These are phyloP conservation scores for Buathra laborator DNA, from an alignment of 2,888 invertebrate species.

Conservation along the genomic window DNA sequence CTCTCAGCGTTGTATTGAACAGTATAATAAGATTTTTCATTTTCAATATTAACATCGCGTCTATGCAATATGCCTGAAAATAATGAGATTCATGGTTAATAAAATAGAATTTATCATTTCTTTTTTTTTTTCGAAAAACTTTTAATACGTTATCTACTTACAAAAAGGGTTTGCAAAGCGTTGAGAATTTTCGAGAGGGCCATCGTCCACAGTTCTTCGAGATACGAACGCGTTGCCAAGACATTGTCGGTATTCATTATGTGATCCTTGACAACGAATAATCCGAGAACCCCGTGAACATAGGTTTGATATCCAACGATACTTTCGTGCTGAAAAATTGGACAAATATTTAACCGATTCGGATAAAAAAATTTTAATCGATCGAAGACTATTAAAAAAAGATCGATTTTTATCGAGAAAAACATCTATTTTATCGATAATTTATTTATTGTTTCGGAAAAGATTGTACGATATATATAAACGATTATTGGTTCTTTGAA, in stretches of 20 bases:
- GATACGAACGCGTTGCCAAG: slow-evolving; percentile 95
- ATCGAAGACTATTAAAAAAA: too few species aligned
- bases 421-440: too few species aligned
- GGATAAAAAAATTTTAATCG: too few species aligned
- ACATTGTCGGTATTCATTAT: slow-evolving; percentile 96
- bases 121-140: not conserved
- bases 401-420: too few species aligned
- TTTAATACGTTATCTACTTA: slow-evolving; percentile 78
- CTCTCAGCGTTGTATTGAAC: slow-evolving; percentile 96
- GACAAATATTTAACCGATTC: not conserved
- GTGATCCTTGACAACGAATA: slow-evolving; percentile 99
- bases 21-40: slow-evolving; percentile 97
- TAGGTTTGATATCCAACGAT: slow-evolving; percentile 95
- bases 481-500: too few species aligned
- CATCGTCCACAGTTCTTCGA: slow-evolving; percentile 97
- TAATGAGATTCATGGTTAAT: not conserved
- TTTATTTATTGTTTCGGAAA: too few species aligned
- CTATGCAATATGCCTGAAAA: too few species aligned
- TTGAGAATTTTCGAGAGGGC: slow-evolving; percentile 94
- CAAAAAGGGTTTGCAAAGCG: slow-evolving; percentile 94
- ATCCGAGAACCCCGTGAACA: slow-evolving; percentile 97
- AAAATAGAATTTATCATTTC: too few species aligned
- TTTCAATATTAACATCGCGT: too few species aligned
- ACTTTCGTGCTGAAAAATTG: slow-evolving; percentile 91
- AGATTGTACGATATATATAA: too few species aligned